A percentile compares a stretch with the other conserved stretches of the same genome.
These are phyloP conservation scores for Hypocryptadius cinnamomeus DNA, from an alignment of 2,113 vertebrate species.

Conservation along the genomic window DNA sequence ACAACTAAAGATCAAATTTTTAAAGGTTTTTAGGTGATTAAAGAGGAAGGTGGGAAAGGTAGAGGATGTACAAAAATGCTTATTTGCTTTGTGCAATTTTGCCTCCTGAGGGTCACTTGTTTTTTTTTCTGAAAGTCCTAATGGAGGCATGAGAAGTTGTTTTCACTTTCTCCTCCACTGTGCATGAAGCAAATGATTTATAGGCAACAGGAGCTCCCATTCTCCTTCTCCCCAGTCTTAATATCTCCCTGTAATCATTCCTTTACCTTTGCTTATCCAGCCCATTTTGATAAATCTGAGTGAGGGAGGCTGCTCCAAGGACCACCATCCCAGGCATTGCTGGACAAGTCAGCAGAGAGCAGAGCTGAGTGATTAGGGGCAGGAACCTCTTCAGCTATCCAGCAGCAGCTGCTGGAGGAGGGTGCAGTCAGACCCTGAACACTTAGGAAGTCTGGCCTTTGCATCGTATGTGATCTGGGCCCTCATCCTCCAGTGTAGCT, in stretches of 20 bases:
- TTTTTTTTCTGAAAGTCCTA: neutral
- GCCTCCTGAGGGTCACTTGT: neutral
- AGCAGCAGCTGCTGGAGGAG: neutral
- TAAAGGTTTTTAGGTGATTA: neutral
- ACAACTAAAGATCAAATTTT: neutral
- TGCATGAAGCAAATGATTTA: neutral
- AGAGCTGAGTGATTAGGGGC: neutral
- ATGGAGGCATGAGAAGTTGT: neutral
- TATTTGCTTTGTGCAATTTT: neutral
- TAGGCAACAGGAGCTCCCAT: neutral
- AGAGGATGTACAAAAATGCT: neutral
- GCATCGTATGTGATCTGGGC: accelerated
- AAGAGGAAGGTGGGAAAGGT: neutral
- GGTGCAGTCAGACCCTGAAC: neutral
- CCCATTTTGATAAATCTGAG: neutral
- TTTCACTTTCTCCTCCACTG: neutral
- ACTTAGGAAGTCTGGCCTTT: neutral
- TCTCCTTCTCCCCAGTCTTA: neutral
- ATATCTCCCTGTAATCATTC: neutral
- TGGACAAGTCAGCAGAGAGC: neutral
- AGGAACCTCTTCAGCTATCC: neutral
- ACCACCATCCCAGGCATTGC: neutral
- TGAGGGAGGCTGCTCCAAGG: neutral
- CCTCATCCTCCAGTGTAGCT: neutral
- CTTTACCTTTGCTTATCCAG: neutral